Conservation (phyloP, 2,113 vertebrate genomes). For the Oxyruncus cristatus region DNA sequence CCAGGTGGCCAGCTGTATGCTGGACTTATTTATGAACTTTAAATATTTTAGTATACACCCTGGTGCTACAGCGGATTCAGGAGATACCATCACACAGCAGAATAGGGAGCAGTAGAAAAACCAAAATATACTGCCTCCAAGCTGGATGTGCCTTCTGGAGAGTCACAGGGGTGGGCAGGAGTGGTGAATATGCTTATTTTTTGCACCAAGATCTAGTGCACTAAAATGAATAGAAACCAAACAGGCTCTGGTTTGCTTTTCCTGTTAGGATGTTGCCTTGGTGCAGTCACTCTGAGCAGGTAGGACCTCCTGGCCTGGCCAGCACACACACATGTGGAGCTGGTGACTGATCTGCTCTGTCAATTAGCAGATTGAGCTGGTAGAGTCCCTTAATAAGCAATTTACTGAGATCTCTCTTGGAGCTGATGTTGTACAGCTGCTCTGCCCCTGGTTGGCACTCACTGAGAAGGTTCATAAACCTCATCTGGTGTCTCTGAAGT, state of each 20-base stretch:
- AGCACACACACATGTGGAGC: accelerated
- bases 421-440: not conserved
- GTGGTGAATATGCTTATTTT: not conserved
- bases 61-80: not conserved
- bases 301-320: not conserved
- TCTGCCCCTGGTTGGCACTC: not conserved
- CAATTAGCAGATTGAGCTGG: not conserved
- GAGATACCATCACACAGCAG: accelerated
- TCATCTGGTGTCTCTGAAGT: not conserved
- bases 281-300: not conserved
- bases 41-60: not conserved
- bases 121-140: not conserved
- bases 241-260: not conserved
- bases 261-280: not conserved
- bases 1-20: not conserved
- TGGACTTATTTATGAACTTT: not conserved
- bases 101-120: not conserved
- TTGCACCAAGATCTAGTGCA: not conserved
- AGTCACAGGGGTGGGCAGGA: accelerated
- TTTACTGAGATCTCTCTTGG: not conserved
- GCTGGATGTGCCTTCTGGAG: not conserved
- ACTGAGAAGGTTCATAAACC: not conserved
- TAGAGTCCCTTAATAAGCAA: not conserved
- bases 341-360: not conserved
- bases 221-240: not conserved